Evolutionary conservation across 1,140 invertebrate species (phyloP), one percentile per base, ranked within the genome.

Genomic region (Caligus rogercresseyi): DNA sequence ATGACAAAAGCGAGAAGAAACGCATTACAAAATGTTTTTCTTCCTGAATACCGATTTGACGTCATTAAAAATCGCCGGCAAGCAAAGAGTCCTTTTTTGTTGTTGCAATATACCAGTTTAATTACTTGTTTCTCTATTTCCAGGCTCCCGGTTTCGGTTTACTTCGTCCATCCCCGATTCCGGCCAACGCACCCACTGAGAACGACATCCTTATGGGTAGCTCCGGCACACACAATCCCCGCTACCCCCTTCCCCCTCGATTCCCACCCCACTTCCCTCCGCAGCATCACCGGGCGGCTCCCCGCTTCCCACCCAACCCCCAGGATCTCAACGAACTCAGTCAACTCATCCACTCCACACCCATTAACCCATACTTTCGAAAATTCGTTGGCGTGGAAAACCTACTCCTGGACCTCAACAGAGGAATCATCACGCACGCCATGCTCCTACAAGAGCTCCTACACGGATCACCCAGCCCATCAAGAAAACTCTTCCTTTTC

Each of bases 161-260:
- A 11, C 18, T 60, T 25, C 59, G 64, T 54, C 52, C 20, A 31
- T 65, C 26, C 25, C 60, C 20, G 20, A 61, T 26, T 43, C 57
- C 57, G 7, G 26, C 24, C 23, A 65, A 65, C 63, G 67, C 64
- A 7, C 67, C 66, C 14, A 67, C 67, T 43, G 67, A 67, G 51
- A 66, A 67, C 31, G 67, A 67, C 60, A 63, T 67, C 53, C 58
- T 67, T 19, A 54, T 63, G 19, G 54, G 54, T 2, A 20, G 16
- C 54, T 1, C 52, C 2, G 18, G 16, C 2, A 20, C 52, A 1
- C 16, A 24, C 21, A 60, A 60, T 60, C 16, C 16, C 2, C 24
- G 56, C 18, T 21, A 51, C 23, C 24, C 11, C 18, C 14, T 16
- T 18, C 57, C 15, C 11, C 4, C 21, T 19, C 53, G 4, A 54